Conservation (phyloP, 2,888 invertebrate species). For the Camptogramma bilineatum region DNA sequence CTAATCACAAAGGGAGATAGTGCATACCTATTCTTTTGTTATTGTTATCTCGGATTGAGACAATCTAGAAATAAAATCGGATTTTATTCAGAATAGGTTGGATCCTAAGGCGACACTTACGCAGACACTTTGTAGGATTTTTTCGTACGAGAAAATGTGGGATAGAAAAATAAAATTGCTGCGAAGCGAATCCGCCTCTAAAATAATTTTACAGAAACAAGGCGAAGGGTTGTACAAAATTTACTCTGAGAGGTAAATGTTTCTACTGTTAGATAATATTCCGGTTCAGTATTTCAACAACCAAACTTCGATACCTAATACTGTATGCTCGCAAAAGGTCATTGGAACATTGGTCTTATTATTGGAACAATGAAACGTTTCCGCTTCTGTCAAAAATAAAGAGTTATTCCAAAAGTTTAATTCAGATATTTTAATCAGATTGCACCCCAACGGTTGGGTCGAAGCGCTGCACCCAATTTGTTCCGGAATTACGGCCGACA, state of each 20-base stretch:
- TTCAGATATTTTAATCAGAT: constrained; percentile 41
- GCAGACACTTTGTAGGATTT: constrained; percentile 23
- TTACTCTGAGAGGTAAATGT: background rate
- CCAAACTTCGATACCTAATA: background rate
- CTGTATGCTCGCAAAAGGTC: background rate
- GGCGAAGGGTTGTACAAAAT: constrained; percentile 1
- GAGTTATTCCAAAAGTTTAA: constrained; percentile 34
- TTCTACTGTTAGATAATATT: background rate
- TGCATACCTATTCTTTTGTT: constrained; percentile 20
- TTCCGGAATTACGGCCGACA: constrained; percentile 37
- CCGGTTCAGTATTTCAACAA: background rate
- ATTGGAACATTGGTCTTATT: no score
- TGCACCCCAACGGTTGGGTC: constrained; percentile 24
- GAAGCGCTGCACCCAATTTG: constrained; percentile 39
- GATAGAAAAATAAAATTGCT: constrained; percentile 20
- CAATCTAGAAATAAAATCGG: constrained; percentile 26
- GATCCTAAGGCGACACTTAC: constrained; percentile 26
- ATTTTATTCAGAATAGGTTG: constrained; percentile 24
- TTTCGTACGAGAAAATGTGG: constrained; percentile 19
- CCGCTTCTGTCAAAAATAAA: constrained; percentile 20
- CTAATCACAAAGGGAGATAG: constrained; percentile 16
- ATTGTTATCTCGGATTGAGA: constrained; percentile 25
- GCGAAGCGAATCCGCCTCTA: constrained; percentile 7
- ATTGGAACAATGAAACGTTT: constrained; percentile 8
- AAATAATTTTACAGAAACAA: constrained; percentile 19